Evolutionary conservation across 2,797 vertebrate species (phyloP).

Genomic region (Parauchenoglanis punctatus): DNA sequence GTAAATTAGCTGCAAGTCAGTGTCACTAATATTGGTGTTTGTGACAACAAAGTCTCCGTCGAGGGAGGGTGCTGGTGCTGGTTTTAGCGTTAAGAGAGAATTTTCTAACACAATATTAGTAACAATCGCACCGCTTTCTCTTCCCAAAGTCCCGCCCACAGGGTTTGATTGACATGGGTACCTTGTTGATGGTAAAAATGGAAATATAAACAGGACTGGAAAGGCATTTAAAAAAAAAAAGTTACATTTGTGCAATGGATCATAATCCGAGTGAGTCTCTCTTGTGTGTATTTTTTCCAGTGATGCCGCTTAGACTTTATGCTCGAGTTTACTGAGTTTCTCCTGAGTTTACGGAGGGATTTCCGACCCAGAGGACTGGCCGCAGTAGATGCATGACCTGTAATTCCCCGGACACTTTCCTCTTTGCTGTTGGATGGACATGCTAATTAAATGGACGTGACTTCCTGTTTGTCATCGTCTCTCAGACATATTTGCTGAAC

Average conservation of each 20-base stretch:
- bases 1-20: not conserved
- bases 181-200: not conserved
- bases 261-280: not conserved
- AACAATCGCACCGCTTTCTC: not conserved
- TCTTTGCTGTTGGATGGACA: not conserved
- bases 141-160: not conserved
- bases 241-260: not conserved
- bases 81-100: not conserved
- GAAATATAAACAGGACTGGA: not conserved
- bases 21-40: not conserved
- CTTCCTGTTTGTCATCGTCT: not conserved
- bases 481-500: not conserved
- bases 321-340: not conserved
- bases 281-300: not conserved
- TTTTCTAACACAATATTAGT: not conserved
- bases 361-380: no score
- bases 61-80: not conserved
- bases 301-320: not conserved
- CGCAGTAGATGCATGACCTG: not conserved
- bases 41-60: not conserved
- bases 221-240: not conserved
- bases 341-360: not conserved
- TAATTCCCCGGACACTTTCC: not conserved
- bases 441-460: not conserved
- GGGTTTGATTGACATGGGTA: not conserved